Percentiles rank a stretch among this genome's conserved stretches.
These are phyloP conservation scores for Xyrauchen texanus DNA, from an alignment of 2,113 vertebrate species.

Conservation along the genomic window DNA sequence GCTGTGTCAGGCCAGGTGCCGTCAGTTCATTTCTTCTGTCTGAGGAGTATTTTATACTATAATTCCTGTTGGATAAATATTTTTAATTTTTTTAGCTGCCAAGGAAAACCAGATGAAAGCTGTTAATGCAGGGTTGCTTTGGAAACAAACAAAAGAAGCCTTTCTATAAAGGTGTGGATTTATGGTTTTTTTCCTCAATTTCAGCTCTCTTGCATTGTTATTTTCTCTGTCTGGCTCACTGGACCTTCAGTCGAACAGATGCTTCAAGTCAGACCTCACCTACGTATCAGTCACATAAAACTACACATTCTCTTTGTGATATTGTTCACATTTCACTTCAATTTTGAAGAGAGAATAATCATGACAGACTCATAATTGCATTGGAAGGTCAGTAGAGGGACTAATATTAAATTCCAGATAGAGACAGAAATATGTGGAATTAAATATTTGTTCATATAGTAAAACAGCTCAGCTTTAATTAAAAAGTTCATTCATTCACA, in stretches of 20 bases:
- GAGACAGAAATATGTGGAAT: too few relatives aligned
- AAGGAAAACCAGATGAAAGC: conserved; percentile 82
- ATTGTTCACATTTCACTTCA: conserved; percentile 74
- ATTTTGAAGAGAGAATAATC: too few relatives aligned
- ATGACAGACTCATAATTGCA: too few relatives aligned
- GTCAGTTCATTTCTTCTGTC: conserved; percentile 75
- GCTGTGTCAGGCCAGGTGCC: conserved; percentile 80
- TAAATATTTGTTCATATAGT: too few relatives aligned
- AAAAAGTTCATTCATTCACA: too few relatives aligned
- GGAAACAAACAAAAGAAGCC: conserved; percentile 51
- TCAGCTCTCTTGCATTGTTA: conserved; percentile 25
- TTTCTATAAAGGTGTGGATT: conserved; percentile 53
- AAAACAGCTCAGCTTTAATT: too few relatives aligned
- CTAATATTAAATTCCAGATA: too few relatives aligned
- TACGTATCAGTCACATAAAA: too few relatives aligned
- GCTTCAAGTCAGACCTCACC: neutral
- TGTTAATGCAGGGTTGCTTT: conserved; percentile 76
- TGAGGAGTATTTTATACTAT: conserved; percentile 79
- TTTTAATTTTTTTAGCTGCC: conserved; percentile 65
- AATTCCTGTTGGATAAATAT: conserved; percentile 80
- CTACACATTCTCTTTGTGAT: conserved; percentile 76
- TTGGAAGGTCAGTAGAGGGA: too few relatives aligned
- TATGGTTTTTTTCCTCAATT: conserved; percentile 41
- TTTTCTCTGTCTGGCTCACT: conserved; percentile 31
- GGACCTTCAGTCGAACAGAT: conserved; percentile 30